These are phyloP conservation scores for Asobara japonica DNA, from an alignment of 1,140 invertebrate genomes.

Conservation along the genomic window DNA sequence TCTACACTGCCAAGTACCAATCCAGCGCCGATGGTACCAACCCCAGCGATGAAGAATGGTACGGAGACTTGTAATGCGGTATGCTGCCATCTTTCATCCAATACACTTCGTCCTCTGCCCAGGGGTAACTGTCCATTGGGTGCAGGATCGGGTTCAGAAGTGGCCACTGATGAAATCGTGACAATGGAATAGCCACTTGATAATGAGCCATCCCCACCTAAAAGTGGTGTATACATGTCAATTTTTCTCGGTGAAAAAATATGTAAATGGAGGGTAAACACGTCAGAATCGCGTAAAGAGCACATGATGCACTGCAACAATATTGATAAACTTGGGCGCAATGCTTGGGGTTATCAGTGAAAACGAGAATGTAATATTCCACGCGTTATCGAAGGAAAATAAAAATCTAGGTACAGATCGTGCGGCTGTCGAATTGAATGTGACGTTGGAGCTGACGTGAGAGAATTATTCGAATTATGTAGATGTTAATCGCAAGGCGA, in stretches of 20 bases:
- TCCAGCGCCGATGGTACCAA: slow-evolving; percentile 93
- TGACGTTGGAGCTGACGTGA: background rate
- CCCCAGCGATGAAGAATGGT: slow-evolving; percentile 92
- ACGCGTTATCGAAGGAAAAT: background rate
- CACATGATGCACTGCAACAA: background rate
- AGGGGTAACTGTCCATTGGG: slow-evolving; percentile 11
- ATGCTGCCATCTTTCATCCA: slow-evolving; percentile 79
- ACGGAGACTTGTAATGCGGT: slow-evolving; percentile 89
- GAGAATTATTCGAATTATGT: background rate
- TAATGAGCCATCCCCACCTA: slow-evolving; percentile 53
- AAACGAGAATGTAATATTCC: slow-evolving; percentile 15
- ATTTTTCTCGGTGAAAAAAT: slow-evolving; percentile 26
- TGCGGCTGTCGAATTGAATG: background rate
- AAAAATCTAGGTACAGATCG: background rate
- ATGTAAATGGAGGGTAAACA: background rate
- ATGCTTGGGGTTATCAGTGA: slow-evolving; percentile 20
- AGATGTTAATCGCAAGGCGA: too few relatives aligned
- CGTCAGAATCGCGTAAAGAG: background rate
- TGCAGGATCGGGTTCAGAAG: slow-evolving; percentile 55
- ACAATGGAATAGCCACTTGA: slow-evolving; percentile 60
- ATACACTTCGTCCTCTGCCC: slow-evolving; percentile 48
- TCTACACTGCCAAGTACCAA: slow-evolving; percentile 84
- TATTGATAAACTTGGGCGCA: background rate
- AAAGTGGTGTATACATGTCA: slow-evolving; percentile 33
- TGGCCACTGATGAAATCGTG: slow-evolving; percentile 53